Conservation (phyloP, 2,113 vertebrate species). For the Accipiter virgatus region DNA sequence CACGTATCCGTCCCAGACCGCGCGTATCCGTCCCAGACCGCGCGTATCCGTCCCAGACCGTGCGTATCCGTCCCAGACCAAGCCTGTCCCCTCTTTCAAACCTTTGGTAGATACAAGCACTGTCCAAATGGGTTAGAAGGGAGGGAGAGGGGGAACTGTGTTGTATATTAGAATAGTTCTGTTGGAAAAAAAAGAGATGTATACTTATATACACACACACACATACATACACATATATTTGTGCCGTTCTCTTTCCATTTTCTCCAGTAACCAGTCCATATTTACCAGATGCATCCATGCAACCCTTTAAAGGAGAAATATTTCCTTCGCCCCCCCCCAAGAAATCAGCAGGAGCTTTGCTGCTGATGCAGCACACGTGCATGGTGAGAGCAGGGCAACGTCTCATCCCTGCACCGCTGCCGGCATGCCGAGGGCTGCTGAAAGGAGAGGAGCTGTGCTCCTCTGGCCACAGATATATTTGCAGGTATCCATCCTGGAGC, state of each 20-base stretch:
- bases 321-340: accelerated
- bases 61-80: too few species aligned
- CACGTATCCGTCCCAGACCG: accelerated
- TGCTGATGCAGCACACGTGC: accelerated
- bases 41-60: neutral
- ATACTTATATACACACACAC: neutral
- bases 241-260: neutral
- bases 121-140: neutral
- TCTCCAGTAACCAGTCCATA: neutral
- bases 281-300: neutral
- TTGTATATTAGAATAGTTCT: neutral
- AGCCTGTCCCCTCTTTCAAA: neutral
- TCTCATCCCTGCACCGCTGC: accelerated
- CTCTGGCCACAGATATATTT: accelerated
- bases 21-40: too few species aligned
- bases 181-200: neutral
- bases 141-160: neutral
- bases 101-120: neutral
- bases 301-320: neutral
- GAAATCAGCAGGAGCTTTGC: neutral
- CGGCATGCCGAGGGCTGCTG: neutral
- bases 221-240: too few species aligned
- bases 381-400: accelerated
- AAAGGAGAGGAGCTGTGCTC: neutral
- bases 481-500: neutral